phyloP scores from a whole-genome alignment of 2,113 vertebrate species.

The Hystrix cristata region DNA sequence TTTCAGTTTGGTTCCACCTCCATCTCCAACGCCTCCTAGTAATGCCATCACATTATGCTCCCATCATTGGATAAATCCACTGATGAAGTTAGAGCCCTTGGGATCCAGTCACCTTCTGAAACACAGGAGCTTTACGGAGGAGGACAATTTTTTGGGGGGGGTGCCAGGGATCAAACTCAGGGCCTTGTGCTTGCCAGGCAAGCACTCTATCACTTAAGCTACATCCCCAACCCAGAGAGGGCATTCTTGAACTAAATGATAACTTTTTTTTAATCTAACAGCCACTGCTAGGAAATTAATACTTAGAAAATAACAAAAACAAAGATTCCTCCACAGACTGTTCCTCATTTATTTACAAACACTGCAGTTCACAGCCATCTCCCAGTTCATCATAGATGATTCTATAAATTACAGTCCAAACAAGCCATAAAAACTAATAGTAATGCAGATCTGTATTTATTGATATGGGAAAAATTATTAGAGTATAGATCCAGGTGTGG shows the following conservation, averaged over 20 bases:
- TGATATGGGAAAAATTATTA: not conserved
- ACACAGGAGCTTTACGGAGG: not conserved
- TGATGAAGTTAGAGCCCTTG: not conserved
- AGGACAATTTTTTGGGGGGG: too few species aligned
- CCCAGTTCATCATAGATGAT: not conserved
- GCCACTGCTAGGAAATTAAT: not conserved
- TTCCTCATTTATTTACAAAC: conserved; percentile 16
- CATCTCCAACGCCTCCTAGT: not conserved
- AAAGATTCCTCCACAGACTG: not conserved
- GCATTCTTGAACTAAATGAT: not conserved
- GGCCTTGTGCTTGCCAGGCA: too few species aligned
- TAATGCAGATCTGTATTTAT: not conserved
- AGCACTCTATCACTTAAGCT: too few species aligned
- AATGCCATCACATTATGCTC: not conserved
- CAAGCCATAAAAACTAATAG: not conserved
- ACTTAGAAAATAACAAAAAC: conserved; percentile 1
- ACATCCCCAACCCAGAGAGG: too few species aligned
- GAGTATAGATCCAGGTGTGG: not conserved
- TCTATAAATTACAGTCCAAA: not conserved
- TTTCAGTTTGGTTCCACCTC: not conserved
- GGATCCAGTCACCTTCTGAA: not conserved
- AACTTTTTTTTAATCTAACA: not conserved
- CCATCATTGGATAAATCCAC: not conserved
- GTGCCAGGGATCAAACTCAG: too few species aligned
- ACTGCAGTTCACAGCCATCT: not conserved